Evolutionary conservation across 2,113 vertebrate species (phyloP).

Genomic region (Struthidea cinerea): DNA sequence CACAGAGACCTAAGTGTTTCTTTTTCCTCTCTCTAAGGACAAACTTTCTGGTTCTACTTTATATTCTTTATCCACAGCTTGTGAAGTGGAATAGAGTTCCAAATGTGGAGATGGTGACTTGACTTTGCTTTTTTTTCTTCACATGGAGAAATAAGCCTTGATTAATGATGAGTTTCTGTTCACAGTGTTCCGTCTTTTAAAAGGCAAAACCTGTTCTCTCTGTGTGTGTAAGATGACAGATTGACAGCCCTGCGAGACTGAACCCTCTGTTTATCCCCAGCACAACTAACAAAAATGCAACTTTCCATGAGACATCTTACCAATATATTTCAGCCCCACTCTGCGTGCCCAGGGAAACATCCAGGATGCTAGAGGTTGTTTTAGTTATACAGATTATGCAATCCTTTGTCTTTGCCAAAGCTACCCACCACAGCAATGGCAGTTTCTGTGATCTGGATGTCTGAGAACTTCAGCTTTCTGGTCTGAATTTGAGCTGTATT

Average conservation of each 20-base stretch:
- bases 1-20: conserved; percentile 45
- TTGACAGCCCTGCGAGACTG: conserved; percentile 47
- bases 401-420: not conserved
- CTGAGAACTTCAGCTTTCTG: not conserved
- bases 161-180: conserved; percentile 58
- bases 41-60: conserved; percentile 43
- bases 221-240: conserved; percentile 30
- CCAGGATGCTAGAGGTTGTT: not conserved
- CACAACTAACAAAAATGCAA: not conserved
- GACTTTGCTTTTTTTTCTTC: not conserved
- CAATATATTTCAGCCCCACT: not conserved
- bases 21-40: conserved; percentile 49
- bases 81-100: conserved; percentile 43
- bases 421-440: not conserved
- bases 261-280: conserved; percentile 45
- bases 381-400: not conserved
- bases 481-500: not conserved
- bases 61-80: conserved; percentile 28
- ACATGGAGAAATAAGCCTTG: conserved; percentile 12
- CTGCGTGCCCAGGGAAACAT: not conserved
- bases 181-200: conserved; percentile 53
- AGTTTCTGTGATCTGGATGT: not conserved
- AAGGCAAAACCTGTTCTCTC: conserved; percentile 48
- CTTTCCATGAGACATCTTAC: not conserved
- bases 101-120: conserved; percentile 33